phyloP scores from a whole-genome alignment of 2,797 vertebrate genomes.

The Meda fulgida region DNA sequence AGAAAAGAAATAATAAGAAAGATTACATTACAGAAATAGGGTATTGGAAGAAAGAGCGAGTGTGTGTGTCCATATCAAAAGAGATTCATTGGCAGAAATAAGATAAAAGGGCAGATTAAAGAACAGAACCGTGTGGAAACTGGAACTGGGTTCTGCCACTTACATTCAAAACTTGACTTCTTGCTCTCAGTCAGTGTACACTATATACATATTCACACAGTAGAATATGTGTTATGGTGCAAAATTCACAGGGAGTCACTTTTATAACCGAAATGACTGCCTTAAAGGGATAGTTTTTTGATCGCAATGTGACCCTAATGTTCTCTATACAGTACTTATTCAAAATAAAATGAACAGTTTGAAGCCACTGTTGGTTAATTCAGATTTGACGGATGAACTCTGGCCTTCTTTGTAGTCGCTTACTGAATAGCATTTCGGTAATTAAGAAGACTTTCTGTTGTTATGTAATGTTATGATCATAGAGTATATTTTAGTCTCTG shows the following conservation, averaged over 20 bases:
- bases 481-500: neutral
- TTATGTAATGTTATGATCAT: neutral
- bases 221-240: neutral
- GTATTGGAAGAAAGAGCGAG: conserved; percentile 13
- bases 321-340: neutral
- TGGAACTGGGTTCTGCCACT: conserved; percentile 21
- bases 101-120: conserved; percentile 65
- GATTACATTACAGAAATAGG: conserved; percentile 37
- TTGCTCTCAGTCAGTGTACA: neutral
- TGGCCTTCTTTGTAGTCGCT: neutral
- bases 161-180: conserved; percentile 39
- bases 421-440: neutral
- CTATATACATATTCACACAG: neutral
- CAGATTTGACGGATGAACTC: neutral
- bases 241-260: neutral
- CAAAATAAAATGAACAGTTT: neutral
- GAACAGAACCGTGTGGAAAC: conserved; percentile 48
- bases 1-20: conserved; percentile 41
- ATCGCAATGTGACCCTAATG: neutral
- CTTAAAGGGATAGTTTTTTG: neutral
- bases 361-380: neutral
- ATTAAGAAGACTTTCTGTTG: neutral
- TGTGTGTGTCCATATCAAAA: conserved; percentile 56
- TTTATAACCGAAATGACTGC: neutral
- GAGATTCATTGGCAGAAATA: conserved; percentile 53